Evolutionary conservation across 53 echinoderm and acorn worm species (phyloP).

Genomic region (Antedon mediterranea): DNA sequence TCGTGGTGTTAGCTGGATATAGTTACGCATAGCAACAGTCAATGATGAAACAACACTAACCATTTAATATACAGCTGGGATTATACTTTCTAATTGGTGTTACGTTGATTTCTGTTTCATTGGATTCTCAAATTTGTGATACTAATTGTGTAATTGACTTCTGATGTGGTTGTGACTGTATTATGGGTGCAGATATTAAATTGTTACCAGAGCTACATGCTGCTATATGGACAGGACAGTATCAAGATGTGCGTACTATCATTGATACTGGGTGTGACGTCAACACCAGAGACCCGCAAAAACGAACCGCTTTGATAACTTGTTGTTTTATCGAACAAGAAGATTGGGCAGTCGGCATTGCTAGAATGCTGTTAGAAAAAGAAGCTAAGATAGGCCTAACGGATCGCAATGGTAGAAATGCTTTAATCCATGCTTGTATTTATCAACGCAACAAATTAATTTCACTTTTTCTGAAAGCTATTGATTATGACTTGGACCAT

Average conservation of each 20-base stretch:
- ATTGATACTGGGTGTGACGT: constrained; percentile 30
- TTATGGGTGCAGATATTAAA: constrained; percentile 1
- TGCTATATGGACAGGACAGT: constrained; percentile 56
- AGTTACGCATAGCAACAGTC: background rate
- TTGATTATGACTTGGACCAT: constrained; percentile 70
- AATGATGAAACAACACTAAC: background rate
- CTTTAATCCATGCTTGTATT: constrained; percentile 58
- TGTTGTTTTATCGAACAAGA: constrained; percentile 61
- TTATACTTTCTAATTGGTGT: too few species aligned
- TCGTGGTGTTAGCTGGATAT: background rate
- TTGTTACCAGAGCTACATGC: constrained; percentile 52
- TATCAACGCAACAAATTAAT: constrained; percentile 40
- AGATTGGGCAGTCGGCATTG: constrained; percentile 78
- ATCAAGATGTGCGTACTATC: constrained; percentile 45
- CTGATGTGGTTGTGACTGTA: too few species aligned
- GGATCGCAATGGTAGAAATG: constrained; percentile 62
- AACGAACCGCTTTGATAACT: constrained; percentile 56
- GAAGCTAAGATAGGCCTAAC: constrained; percentile 58
- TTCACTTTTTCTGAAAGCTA: constrained; percentile 37
- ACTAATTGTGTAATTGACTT: too few species aligned
- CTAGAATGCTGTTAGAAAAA: constrained; percentile 58
- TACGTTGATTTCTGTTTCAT: too few species aligned
- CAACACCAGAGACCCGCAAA: constrained; percentile 32
- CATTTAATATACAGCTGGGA: too few species aligned
- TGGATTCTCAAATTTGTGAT: too few species aligned